phyloP scores from a whole-genome alignment of 2,888 invertebrate species.

The Peribatodes rhomboidaria region DNA sequence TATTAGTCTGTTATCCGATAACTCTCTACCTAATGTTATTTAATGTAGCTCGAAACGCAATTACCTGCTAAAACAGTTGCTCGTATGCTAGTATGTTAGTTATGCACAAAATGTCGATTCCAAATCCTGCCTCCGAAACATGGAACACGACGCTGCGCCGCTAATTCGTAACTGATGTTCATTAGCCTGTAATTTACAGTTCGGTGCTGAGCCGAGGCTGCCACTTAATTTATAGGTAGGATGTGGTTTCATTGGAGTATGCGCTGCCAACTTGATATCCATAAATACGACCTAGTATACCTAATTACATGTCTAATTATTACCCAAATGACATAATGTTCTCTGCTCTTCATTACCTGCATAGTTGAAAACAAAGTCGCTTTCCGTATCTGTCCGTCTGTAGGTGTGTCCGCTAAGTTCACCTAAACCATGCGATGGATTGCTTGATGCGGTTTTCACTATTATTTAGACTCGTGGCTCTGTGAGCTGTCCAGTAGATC shows the following conservation, averaged over 20 bases:
- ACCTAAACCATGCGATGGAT: no score
- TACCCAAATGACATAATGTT: neutral
- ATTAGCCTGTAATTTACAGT: constrained; percentile 52
- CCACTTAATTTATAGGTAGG: constrained; percentile 54
- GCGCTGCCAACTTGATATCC: constrained; percentile 6
- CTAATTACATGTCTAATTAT: neutral
- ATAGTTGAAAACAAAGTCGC: no score
- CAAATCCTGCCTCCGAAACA: constrained; percentile 1
- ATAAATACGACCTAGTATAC: neutral
- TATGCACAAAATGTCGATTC: constrained; percentile 12
- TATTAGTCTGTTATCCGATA: neutral
- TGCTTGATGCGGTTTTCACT: no score
- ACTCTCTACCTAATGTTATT: neutral
- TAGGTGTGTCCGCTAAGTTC: no score
- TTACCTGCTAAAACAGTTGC: no score
- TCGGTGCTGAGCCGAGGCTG: constrained; percentile 49
- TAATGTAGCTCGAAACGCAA: no score
- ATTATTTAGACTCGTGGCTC: no score
- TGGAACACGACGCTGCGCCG: constrained; percentile 11
- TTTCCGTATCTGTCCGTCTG: no score
- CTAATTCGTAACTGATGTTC: constrained; percentile 52
- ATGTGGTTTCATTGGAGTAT: neutral
- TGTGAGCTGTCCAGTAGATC: no score
- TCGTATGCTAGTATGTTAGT: no score
- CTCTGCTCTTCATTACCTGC: no score